phyloP scores from a whole-genome alignment of 2,888 invertebrate species.

The Dilophus febrilis region DNA sequence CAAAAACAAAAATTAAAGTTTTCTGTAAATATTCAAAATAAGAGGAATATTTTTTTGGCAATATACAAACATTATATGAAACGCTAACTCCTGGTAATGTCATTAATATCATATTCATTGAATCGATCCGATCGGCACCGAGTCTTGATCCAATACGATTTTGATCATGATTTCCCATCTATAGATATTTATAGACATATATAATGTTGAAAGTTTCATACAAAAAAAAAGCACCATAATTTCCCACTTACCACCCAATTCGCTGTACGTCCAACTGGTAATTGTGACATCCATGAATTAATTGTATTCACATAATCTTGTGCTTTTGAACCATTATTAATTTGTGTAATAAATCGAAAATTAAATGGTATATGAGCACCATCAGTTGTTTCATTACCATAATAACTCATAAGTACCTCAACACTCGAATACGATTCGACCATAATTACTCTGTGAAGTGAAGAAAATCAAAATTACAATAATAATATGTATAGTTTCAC shows the following conservation, averaged over 20 bases:
- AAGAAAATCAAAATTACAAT: too few species aligned
- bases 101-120: conserved; percentile 63
- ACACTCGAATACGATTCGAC: conserved; percentile 42
- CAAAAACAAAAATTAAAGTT: conserved; percentile 52
- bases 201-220: neutral
- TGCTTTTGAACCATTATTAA: conserved; percentile 36
- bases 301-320: conserved; percentile 33
- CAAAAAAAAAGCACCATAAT: neutral
- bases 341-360: conserved; percentile 38
- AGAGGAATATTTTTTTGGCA: too few species aligned
- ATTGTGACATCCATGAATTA: conserved; percentile 38
- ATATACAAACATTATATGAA: conserved; percentile 51
- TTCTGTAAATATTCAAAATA: too few species aligned
- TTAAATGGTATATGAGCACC: conserved; percentile 49
- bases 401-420: conserved; percentile 37
- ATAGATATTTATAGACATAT: too few species aligned
- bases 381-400: conserved; percentile 33
- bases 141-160: conserved; percentile 50
- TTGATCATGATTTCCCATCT: conserved; percentile 67
- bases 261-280: conserved; percentile 35
- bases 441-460: conserved; percentile 35
- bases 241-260: conserved; percentile 52
- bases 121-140: conserved; percentile 50
- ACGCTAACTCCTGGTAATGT: conserved; percentile 70
- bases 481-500: too few species aligned